Evolutionary conservation across 2,797 vertebrate genomes (phyloP).

Genomic region (Mormyrus hasselquistii): DNA sequence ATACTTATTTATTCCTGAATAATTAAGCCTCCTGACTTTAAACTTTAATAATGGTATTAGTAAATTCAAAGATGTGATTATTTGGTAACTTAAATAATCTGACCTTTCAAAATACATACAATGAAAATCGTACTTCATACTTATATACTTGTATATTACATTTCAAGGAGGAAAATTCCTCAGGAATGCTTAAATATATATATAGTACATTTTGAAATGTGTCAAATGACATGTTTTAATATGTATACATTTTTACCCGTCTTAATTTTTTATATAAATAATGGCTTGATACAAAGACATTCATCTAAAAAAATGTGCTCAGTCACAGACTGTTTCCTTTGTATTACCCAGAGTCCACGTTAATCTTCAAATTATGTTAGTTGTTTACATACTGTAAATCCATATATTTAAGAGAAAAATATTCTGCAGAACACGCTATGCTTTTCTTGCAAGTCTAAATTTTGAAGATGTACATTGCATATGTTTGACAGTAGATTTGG

Average conservation of each 20-base stretch:
- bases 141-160: not conserved
- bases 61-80: not conserved
- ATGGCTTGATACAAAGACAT: not conserved
- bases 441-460: not conserved
- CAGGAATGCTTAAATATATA: conserved; percentile 1
- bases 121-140: not conserved
- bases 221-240: not conserved
- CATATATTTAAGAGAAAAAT: not conserved
- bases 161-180: conserved; percentile 8
- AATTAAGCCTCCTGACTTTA: not conserved
- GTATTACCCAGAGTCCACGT: not conserved
- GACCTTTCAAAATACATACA: not conserved
- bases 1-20: conserved; percentile 8
- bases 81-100: not conserved
- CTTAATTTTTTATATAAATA: not conserved
- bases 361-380: not conserved
- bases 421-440: not conserved
- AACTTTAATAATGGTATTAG: not conserved
- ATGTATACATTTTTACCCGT: not conserved
- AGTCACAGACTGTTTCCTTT: not conserved
- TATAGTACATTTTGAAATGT: conserved; percentile 9
- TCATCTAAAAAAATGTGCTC: not conserved
- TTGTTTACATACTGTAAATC: not conserved
- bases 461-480: not conserved
- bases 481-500: not conserved